phyloP scores from a whole-genome alignment of 2,113 vertebrate genomes.

The Dasyornis broadbenti region DNA sequence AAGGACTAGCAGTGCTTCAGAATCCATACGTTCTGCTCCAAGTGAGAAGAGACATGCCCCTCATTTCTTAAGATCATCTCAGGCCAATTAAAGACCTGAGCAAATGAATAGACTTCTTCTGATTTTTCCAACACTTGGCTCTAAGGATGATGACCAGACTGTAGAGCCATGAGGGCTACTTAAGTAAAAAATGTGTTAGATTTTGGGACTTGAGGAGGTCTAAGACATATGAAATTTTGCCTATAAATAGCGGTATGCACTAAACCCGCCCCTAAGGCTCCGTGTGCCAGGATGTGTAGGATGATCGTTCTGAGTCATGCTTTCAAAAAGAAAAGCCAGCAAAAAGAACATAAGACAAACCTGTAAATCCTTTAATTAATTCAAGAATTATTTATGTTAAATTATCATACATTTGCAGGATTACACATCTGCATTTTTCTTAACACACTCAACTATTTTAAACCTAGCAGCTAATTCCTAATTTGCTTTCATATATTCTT shows the following conservation, averaged over 20 bases:
- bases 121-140: background rate
- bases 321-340: slow-evolving; percentile 52
- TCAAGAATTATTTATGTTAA: slow-evolving; percentile 54
- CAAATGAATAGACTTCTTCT: background rate
- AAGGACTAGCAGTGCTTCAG: background rate
- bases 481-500: slow-evolving; percentile 40
- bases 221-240: background rate
- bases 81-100: background rate
- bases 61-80: background rate
- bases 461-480: slow-evolving; percentile 32
- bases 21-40: slow-evolving; percentile 7
- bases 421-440: slow-evolving; percentile 61
- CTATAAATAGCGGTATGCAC: background rate
- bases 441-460: slow-evolving; percentile 44
- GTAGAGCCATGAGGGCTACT: background rate
- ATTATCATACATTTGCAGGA: slow-evolving; percentile 54
- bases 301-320: slow-evolving; percentile 36
- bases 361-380: slow-evolving; percentile 63
- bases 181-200: background rate
- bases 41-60: background rate
- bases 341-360: slow-evolving; percentile 49
- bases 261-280: background rate
- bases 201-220: background rate
- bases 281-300: slow-evolving; percentile 44
- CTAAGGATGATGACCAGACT: background rate